A percentile compares a stretch with the other conserved stretches of the same genome.
phyloP scores from a whole-genome alignment of 2,888 invertebrate species.

The Drosophila testacea region DNA sequence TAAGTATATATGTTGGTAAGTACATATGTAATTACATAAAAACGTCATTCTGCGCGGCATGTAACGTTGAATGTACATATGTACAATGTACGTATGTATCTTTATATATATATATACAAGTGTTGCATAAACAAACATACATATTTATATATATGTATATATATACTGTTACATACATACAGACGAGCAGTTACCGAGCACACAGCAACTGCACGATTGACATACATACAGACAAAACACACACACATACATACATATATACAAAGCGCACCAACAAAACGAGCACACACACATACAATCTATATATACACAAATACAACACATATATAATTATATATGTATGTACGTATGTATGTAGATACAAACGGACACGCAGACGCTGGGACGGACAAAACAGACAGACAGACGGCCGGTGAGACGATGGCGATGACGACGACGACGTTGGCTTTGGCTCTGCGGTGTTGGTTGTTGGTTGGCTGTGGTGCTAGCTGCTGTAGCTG shows the following conservation, averaged over 20 bases:
- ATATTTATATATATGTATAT: conserved; percentile 35
- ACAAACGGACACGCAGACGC: conserved; percentile 66
- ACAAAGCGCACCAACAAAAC: conserved; percentile 63
- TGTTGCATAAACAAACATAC: conserved; percentile 35
- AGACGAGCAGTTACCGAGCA: conserved; percentile 73
- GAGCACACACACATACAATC: conserved; percentile 52
- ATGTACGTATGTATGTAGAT: conserved; percentile 54
- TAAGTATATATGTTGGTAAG: conserved; percentile 29
- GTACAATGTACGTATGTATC: conserved; percentile 29
- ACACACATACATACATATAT: conserved; percentile 42
- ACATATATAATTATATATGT: conserved; percentile 41
- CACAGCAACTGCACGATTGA: conserved; percentile 72
- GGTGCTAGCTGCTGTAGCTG: conserved; percentile 52
- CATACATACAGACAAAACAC: conserved; percentile 62
- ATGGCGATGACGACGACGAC: conserved; percentile 59
- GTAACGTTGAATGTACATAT: conserved; percentile 24
- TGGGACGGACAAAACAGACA: conserved; percentile 60
- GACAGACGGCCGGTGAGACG: conserved; percentile 65
- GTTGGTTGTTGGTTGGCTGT: conserved; percentile 71
- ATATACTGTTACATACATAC: conserved; percentile 37
- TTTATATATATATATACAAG: conserved; percentile 16
- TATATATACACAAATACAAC: conserved; percentile 50
- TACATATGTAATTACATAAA: conserved; percentile 39
- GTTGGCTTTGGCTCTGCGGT: conserved; percentile 72
- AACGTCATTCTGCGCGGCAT: conserved; percentile 31